Evolutionary conservation across 1,140 invertebrate genomes (phyloP).

Genomic region (Ips typographus): DNA sequence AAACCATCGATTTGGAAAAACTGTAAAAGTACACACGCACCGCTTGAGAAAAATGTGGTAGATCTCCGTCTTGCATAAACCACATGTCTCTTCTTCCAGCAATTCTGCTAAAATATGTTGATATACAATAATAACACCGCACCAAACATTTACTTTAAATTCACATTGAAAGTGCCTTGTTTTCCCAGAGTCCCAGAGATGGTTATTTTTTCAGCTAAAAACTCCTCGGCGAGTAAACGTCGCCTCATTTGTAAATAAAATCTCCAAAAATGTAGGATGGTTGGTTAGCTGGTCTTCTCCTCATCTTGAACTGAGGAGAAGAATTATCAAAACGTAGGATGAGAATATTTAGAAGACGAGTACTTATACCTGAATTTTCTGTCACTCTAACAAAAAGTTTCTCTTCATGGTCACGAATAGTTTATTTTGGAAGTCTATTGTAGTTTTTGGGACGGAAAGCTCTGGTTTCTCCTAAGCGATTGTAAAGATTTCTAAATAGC

Average conservation of each 20-base stretch:
- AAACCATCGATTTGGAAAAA: no score
- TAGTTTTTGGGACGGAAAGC: not conserved
- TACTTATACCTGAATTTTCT: not conserved
- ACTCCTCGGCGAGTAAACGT: not conserved
- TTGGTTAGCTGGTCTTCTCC: not conserved
- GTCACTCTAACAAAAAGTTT: not conserved
- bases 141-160: not conserved
- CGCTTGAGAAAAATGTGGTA: no score
- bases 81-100: no score
- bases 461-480: not conserved
- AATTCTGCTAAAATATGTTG: no score
- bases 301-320: not conserved
- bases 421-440: not conserved
- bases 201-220: not conserved
- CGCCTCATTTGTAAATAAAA: not conserved
- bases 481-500: conserved; percentile 2
- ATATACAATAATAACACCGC: not conserved
- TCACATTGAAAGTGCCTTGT: not conserved
- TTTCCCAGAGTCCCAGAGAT: not conserved
- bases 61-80: no score
- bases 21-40: no score
- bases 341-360: not conserved
- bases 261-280: not conserved
- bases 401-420: no score
- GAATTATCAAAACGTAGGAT: not conserved